Evolutionary conservation across 2,113 vertebrate species (phyloP).

Genomic region (Eurystomus gularis): DNA sequence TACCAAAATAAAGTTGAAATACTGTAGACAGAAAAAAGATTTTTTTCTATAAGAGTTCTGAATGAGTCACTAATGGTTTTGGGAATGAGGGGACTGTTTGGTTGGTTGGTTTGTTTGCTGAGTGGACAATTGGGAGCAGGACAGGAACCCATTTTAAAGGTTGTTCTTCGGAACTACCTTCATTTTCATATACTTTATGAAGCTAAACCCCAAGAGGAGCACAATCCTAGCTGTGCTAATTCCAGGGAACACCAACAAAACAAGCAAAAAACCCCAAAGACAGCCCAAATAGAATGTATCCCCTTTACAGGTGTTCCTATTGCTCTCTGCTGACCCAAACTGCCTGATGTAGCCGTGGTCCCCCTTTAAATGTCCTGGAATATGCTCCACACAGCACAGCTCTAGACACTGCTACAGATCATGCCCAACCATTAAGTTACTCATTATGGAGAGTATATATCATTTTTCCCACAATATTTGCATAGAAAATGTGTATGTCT

Average conservation of each 20-base stretch:
- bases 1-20: neutral
- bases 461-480: neutral
- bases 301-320: neutral
- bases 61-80: neutral
- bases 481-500: neutral
- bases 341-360: neutral
- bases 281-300: neutral
- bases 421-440: neutral
- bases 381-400: neutral
- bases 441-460: neutral
- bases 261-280: too few relatives aligned
- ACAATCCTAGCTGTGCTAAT: neutral
- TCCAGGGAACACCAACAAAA: neutral
- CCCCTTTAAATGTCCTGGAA: neutral
- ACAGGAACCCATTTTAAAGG: neutral
- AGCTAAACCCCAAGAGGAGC: neutral
- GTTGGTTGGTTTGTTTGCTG: neutral
- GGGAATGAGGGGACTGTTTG: neutral
- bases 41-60: neutral
- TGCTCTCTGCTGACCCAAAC: neutral
- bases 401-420: neutral
- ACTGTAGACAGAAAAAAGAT: neutral
- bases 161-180: neutral
- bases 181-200: neutral
- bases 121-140: neutral